phyloP scores from a whole-genome alignment of 2,113 vertebrate genomes.

The Brachyhypopomus occidentalis region DNA sequence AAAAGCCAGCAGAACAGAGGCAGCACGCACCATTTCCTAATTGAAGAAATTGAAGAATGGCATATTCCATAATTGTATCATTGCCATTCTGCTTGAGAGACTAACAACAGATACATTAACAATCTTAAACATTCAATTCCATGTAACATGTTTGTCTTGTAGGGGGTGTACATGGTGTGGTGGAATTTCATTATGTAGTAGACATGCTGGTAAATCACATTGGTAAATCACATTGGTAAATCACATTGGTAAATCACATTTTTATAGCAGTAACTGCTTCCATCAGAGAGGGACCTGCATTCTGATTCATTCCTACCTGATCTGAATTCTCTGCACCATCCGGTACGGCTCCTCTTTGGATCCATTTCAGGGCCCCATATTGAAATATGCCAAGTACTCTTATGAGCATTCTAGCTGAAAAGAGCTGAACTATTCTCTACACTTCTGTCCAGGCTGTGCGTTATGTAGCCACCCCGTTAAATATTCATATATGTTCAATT shows the following conservation, averaged over 20 bases:
- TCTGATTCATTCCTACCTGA: slow-evolving; percentile 43
- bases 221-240: slow-evolving; percentile 23
- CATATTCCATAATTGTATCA: not conserved
- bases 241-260: too few relatives aligned
- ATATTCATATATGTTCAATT: not conserved
- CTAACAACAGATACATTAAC: not conserved
- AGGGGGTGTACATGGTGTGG: not conserved
- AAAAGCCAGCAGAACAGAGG: not conserved
- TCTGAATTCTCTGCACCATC: slow-evolving; percentile 49
- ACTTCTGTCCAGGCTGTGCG: slow-evolving; percentile 45
- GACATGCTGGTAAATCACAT: slow-evolving; percentile 12
- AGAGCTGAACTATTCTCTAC: slow-evolving; percentile 50
- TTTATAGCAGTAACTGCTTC: slow-evolving; percentile 23
- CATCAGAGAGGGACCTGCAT: slow-evolving; percentile 31
- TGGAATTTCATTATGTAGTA: slow-evolving; percentile 14
- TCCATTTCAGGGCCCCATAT: slow-evolving; percentile 48
- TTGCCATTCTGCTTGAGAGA: not conserved
- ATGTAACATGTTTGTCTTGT: not conserved
- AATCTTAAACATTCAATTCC: not conserved
- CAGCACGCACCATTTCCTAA: not conserved
- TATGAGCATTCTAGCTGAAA: slow-evolving; percentile 54
- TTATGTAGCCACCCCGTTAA: not conserved
- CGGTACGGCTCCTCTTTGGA: slow-evolving; percentile 43
- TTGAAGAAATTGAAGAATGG: not conserved
- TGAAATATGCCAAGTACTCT: slow-evolving; percentile 51